Evolutionary conservation across 35 echinoderm and acorn worm genomes (phyloP), one percentile per base, ranked within the genome.

Genomic region (Ophiothrix spiculata): DNA sequence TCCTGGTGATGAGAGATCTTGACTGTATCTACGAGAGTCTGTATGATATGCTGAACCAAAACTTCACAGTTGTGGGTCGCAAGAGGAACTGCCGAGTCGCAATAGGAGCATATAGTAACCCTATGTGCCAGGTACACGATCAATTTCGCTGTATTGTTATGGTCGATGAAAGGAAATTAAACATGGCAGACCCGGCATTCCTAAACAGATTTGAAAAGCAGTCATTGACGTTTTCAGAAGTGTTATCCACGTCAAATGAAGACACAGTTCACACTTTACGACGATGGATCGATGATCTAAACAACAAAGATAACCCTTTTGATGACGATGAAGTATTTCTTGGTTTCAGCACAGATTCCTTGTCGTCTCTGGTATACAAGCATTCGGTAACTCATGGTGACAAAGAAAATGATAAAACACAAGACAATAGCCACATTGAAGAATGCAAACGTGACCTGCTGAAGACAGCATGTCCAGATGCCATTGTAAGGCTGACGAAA

Each of bases 11-110:
- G 63, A 36, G 69, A 41, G 84, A 86, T 38, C 38, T 86, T 33
- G 84, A 86, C 16, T 39, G 41, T 49, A 38, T 86, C 19, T 86
- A 86, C 40, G 73, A 39, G 21, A 86, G 84, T 45, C 37, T 86
- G 31, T 86, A 86, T 39, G 84, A 86, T 39, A 86, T 86, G 84
- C 84, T 86, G 38, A 86, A 86, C 49, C 84, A 86, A 37, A 86
- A 86, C 39, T 86, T 76, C 74, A 54, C 21, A 49, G 42, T 49
- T 0, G 31, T 86, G 19, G 84, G 60, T 10, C 64, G 69, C 12
- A 86, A 86, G 63, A 86, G 77, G n/a, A 36, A 64, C 14, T 86
- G 84, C 31, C 64, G 84, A 37, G 84, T 86, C 21, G 84, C 84
- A 1, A 31, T 86, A 31, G 84, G 84, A 15, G 64, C 84, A 14